These are phyloP conservation scores for Myrmecophaga tridactyla DNA, from an alignment of 2,113 vertebrate genomes.

Conservation along the genomic window DNA sequence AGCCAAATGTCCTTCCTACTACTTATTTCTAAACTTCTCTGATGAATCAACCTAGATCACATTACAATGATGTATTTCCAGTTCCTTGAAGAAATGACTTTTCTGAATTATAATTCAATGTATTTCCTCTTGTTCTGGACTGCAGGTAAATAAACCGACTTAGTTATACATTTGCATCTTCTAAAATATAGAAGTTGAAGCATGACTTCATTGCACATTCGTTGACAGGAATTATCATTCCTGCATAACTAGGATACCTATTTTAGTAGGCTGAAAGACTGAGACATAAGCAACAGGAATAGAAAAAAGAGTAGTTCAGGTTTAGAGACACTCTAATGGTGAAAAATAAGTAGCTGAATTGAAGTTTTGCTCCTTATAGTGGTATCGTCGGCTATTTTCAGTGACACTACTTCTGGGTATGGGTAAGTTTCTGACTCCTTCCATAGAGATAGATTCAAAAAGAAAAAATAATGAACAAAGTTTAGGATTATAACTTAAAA, in stretches of 20 bases:
- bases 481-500: not conserved
- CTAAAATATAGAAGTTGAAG: not conserved
- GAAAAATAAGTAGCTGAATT: not conserved
- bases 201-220: too few species aligned
- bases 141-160: not conserved
- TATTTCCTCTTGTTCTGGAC: not conserved
- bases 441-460: not conserved
- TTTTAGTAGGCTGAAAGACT: not conserved
- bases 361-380: not conserved
- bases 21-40: not conserved
- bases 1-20: not conserved
- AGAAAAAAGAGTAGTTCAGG: not conserved
- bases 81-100: not conserved
- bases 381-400: not conserved
- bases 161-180: not conserved
- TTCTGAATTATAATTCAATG: not conserved
- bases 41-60: not conserved
- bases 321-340: not conserved
- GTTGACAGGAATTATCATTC: not conserved
- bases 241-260: not conserved
- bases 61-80: not conserved
- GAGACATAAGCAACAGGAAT: not conserved
- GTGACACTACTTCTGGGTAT: not conserved
- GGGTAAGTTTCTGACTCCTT: not conserved
- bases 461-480: not conserved